Evolutionary conservation across 2,113 vertebrate genomes (phyloP).

Genomic region (Ovibos moschatus): DNA sequence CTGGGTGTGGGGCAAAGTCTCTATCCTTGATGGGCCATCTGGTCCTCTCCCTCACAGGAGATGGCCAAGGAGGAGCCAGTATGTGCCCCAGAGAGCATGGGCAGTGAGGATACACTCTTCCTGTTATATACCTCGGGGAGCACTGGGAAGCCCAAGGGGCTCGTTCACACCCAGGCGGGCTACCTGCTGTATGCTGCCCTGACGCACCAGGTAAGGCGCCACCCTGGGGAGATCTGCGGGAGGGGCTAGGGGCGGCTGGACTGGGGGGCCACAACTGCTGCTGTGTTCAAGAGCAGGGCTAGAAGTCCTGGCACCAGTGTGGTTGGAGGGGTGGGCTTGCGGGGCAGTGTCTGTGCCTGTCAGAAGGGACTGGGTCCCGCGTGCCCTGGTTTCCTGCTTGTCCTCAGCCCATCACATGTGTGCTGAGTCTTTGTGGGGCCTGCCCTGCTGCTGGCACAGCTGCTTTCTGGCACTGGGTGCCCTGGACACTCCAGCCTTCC

Average conservation of each 20-base stretch:
- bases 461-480: not conserved
- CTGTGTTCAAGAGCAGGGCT: not conserved
- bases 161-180: conserved; percentile 93
- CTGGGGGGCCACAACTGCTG: not conserved
- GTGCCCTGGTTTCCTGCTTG: not conserved
- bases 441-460: not conserved
- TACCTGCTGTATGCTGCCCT: conserved; percentile 90
- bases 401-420: not conserved
- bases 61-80: conserved; percentile 84
- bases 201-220: conserved; percentile 88
- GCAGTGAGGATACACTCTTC: conserved; percentile 91
- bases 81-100: conserved; percentile 88
- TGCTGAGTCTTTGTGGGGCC: not conserved
- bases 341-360: not conserved
- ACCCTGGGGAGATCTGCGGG: not conserved
- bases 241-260: not conserved
- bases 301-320: not conserved
- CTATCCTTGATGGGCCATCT: not conserved
- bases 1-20: not conserved
- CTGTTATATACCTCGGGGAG: conserved; percentile 93
- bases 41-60: conserved; percentile 78
- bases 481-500: not conserved
- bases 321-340: not conserved
- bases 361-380: not conserved
- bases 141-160: conserved; percentile 92